A percentile compares a stretch with the other conserved stretches of the same genome.
These are phyloP conservation scores for Orientallactaga sibirica DNA, from an alignment of 2,797 vertebrate genomes.

Conservation along the genomic window DNA sequence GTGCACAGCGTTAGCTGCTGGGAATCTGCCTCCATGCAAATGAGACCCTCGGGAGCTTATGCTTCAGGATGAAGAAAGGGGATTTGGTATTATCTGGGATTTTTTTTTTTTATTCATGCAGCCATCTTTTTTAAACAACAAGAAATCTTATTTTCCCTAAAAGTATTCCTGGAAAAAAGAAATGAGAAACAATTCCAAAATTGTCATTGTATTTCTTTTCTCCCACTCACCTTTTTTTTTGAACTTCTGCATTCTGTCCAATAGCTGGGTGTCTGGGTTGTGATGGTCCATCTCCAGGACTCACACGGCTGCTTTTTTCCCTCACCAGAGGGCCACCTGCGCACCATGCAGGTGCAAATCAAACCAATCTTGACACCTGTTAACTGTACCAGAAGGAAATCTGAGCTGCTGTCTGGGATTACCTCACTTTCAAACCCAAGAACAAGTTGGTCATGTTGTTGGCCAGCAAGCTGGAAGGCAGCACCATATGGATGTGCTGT, in stretches of 20 bases:
- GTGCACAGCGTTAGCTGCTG: slow-evolving; percentile 50
- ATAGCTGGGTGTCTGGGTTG: background rate
- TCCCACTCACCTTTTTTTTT: background rate
- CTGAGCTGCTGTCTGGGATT: background rate
- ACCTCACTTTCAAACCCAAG: slow-evolving; percentile 38
- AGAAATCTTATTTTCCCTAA: slow-evolving; percentile 29
- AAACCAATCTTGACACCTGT: slow-evolving; percentile 5
- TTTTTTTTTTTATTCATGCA: slow-evolving; percentile 10
- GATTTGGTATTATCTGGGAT: background rate
- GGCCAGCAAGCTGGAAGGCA: fast-evolving
- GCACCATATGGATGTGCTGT: fast-evolving
- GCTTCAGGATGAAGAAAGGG: slow-evolving; percentile 53
- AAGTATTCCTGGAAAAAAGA: background rate
- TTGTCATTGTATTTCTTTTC: background rate
- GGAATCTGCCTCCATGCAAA: slow-evolving; percentile 60
- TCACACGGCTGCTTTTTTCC: background rate
- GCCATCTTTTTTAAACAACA: slow-evolving; percentile 24
- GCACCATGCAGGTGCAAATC: background rate
- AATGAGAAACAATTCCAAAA: background rate
- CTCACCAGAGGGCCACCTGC: background rate
- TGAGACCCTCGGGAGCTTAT: background rate
- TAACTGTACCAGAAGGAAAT: background rate
- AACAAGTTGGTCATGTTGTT: background rate
- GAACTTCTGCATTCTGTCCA: background rate
- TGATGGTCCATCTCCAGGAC: background rate